These are phyloP conservation scores for Columba livia DNA, from an alignment of 2,113 vertebrate species.

Conservation along the genomic window DNA sequence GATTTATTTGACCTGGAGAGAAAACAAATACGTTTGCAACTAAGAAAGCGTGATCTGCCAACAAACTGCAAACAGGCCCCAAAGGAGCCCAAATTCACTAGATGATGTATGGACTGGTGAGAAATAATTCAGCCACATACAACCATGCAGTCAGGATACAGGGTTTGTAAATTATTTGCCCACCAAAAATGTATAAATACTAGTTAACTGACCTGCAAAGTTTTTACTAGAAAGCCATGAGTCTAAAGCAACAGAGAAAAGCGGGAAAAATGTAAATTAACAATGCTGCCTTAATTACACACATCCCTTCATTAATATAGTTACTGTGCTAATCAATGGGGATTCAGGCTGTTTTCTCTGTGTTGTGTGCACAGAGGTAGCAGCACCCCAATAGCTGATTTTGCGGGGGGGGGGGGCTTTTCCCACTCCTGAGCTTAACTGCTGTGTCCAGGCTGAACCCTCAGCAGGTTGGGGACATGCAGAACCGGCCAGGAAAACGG, in stretches of 20 bases:
- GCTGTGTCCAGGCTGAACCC: background rate
- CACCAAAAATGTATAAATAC: background rate
- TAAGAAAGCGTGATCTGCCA: background rate
- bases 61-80: background rate
- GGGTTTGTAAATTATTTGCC: background rate
- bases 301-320: background rate
- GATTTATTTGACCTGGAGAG: background rate
- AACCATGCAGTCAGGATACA: background rate
- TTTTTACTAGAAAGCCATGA: background rate
- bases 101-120: background rate
- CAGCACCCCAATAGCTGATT: background rate
- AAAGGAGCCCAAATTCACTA: background rate
- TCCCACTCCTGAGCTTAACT: background rate
- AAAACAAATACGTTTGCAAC: constrained; percentile 28
- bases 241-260: background rate
- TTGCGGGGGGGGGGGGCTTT: background rate
- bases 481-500: constrained; percentile 18
- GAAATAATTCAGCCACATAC: background rate
- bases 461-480: background rate
- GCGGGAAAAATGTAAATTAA: background rate
- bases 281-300: background rate
- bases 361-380: background rate
- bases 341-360: background rate
- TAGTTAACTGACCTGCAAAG: background rate
- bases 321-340: background rate